phyloP scores from a whole-genome alignment of 2,888 invertebrate species.

The Strigamia crassipes region DNA sequence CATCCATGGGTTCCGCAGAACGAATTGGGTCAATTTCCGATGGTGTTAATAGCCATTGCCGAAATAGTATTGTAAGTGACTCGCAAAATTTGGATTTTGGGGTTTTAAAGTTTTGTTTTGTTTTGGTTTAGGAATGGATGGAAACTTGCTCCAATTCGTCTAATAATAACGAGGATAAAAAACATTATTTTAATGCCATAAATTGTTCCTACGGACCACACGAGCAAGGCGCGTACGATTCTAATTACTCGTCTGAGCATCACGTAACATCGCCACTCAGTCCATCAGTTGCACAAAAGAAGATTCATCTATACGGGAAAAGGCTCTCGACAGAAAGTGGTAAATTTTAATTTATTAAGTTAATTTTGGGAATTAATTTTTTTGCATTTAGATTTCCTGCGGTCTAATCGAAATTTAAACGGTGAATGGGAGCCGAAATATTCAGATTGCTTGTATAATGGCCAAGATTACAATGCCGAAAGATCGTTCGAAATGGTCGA shows the following conservation, averaged over 20 bases:
- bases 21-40: conserved; percentile 81
- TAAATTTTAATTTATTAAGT: background rate
- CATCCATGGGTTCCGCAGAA: conserved; percentile 89
- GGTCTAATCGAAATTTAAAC: conserved; percentile 45
- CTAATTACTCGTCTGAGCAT: conserved; percentile 43
- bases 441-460: conserved; percentile 43
- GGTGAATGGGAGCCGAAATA: conserved; percentile 44
- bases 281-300: conserved; percentile 78
- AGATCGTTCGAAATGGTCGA: conserved; percentile 50
- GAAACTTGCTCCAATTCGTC: conserved; percentile 80
- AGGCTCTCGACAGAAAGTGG: conserved; percentile 73
- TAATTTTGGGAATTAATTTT: background rate
- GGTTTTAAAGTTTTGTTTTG: background rate
- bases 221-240: background rate
- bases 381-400: conserved; percentile 31
- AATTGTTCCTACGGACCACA: conserved; percentile 44
- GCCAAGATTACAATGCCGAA: background rate
- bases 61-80: background rate
- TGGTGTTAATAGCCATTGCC: conserved; percentile 51
- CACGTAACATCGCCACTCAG: conserved; percentile 57
- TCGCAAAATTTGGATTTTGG: background rate
- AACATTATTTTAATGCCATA: conserved; percentile 48
- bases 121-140: conserved; percentile 72
- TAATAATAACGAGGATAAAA: conserved; percentile 45
- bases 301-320: conserved; percentile 91